Percentiles rank a stretch among this genome's conserved stretches.
Evolutionary conservation across 2,797 vertebrate species (phyloP).

Genomic region (Tapera naevia): DNA sequence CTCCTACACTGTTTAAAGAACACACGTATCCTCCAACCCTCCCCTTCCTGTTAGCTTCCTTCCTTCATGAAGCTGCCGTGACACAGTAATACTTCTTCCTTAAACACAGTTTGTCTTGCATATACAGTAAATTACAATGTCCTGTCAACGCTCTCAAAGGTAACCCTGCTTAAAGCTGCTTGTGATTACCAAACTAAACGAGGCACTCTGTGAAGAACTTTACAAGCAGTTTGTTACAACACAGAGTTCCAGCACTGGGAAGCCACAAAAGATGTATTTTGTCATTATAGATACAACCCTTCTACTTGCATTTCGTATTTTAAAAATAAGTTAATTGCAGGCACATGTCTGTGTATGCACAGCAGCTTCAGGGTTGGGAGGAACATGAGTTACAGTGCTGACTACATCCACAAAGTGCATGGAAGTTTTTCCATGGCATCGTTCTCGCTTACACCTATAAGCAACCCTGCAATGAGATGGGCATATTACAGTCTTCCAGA

Average conservation of each 20-base stretch:
- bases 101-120: not conserved
- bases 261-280: accelerated
- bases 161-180: not conserved
- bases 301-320: not conserved
- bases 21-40: not conserved
- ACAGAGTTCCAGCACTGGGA: not conserved
- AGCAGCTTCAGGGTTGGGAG: not conserved
- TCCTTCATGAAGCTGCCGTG: not conserved
- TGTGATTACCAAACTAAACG: not conserved
- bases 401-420: accelerated
- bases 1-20: not conserved
- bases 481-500: not conserved
- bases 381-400: not conserved
- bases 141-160: not conserved
- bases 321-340: not conserved
- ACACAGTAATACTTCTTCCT: not conserved
- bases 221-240: not conserved
- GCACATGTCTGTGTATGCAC: accelerated
- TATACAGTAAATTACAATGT: not conserved
- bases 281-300: not conserved
- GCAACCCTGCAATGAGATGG: not conserved
- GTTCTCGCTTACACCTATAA: not conserved
- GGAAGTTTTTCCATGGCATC: not conserved
- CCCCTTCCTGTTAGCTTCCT: not conserved
- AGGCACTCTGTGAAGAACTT: not conserved